A percentile compares a stretch with the other conserved stretches of the same genome.
Conservation (phyloP, 2,797 vertebrate genomes). For the Tadarida brasiliensis region DNA sequence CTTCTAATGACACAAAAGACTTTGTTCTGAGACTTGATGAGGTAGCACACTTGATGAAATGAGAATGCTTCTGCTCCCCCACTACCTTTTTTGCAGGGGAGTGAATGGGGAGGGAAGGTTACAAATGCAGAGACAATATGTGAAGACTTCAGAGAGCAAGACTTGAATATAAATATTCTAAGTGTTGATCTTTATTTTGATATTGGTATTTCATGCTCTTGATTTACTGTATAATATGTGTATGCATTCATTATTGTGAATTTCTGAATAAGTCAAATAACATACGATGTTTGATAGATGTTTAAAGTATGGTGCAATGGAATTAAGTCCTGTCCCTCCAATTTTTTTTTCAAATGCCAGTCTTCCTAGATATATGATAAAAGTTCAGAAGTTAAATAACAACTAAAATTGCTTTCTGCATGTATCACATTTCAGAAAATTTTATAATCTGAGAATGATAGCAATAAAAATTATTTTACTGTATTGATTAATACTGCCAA, state of each 20-base stretch:
- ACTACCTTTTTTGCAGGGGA: neutral
- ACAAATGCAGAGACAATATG: neutral
- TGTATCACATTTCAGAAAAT: conserved; percentile 48
- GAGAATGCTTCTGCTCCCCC: neutral
- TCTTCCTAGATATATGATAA: conserved; percentile 47
- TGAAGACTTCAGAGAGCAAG: neutral
- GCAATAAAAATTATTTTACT: conserved; percentile 46
- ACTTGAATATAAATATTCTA: neutral
- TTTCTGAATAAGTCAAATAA: conserved; percentile 43
- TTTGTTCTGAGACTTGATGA: neutral
- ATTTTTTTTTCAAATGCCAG: conserved; percentile 45
- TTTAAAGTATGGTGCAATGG: conserved; percentile 82
- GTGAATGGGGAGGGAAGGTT: too few relatives aligned
- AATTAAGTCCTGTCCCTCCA: conserved; percentile 55
- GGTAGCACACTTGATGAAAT: neutral
- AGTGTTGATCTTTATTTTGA: neutral
- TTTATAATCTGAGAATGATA: conserved; percentile 54
- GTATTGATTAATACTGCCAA: conserved; percentile 12
- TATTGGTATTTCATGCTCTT: conserved; percentile 15
- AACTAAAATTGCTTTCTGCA: conserved; percentile 45
- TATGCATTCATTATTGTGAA: conserved; percentile 43
- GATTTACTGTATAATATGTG: neutral
- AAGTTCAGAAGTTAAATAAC: conserved; percentile 62
- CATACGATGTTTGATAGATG: conserved; percentile 72
- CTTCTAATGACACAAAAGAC: neutral